Base-by-base conservation (phyloP, 1,140 invertebrate genomes). In the Meloidogyne hapla region DNA sequence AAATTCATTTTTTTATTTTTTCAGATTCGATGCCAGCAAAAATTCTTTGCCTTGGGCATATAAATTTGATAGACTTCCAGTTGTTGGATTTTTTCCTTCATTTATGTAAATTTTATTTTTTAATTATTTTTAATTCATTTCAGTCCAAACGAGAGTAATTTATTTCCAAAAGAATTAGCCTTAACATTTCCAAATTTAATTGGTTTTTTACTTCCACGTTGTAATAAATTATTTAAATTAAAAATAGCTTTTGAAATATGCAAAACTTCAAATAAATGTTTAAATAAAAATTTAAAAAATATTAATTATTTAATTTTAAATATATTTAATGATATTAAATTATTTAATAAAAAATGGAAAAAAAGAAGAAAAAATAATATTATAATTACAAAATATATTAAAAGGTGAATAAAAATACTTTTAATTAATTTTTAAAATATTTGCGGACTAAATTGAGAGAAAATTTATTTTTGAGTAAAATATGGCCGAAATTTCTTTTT, bases 71-170 rank as follows among this genome's bases (percentile, higher is more conserved):
- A 61, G 56, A 26, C 56, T 73, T 61, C 71, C 71, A 9, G 38
- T 64, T 64, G 71, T 73, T 61, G 71, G 56, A 25, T 73, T 73
- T n/a, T 73, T 73, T 40, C 71, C 71, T n/a, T 61, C 56, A 8
- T 40, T 63, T 12, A 13, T 33, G 56, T 63, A 15, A 13, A 48
- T 4, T 23, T 23, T 38, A 40, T 13, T 28, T 23, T 26, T 38
- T 5, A 33, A 23, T 13, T 2, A 13, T 69, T 28, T 4, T 70
- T 48, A 21, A 9, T 21, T 33, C 12, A 23, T 73, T 63, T 26
- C 2, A 65, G n/a, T 12, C 13, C 71, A 64, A 40, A 67, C 21
- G 21, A 73, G 25, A 61, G 23, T 63, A 21, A 63, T 13, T 33
- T 33, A n/a, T 73, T 73, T 21, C 45, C 38, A 18, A 26, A 26